phyloP scores from a whole-genome alignment of 1,140 invertebrate genomes.

The Drosophila nannoptera region DNA sequence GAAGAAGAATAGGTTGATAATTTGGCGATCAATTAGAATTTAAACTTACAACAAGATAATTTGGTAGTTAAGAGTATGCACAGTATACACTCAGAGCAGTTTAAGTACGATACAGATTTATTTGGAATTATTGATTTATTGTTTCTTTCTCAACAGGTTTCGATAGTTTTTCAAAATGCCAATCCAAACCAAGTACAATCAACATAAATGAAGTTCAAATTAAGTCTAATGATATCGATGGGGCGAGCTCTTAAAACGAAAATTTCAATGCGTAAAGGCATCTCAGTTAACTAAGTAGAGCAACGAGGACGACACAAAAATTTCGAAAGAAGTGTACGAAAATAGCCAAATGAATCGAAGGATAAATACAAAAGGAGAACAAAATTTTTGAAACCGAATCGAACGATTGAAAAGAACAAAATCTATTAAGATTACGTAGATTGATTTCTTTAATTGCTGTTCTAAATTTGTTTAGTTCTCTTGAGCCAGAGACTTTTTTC shows the following conservation, averaged over 20 bases:
- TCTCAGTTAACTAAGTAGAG: slow-evolving; percentile 30
- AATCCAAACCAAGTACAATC: slow-evolving; percentile 52
- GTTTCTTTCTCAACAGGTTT: slow-evolving; percentile 48
- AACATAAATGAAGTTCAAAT: slow-evolving; percentile 18
- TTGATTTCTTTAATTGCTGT: slow-evolving; percentile 40
- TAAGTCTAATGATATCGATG: slow-evolving; percentile 52
- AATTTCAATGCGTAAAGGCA: slow-evolving; percentile 5
- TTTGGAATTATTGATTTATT: neutral
- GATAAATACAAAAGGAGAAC: slow-evolving; percentile 62
- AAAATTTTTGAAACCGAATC: slow-evolving; percentile 53
- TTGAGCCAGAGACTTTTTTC: slow-evolving; percentile 34
- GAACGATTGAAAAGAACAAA: slow-evolving; percentile 32
- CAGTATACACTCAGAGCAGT: slow-evolving; percentile 72
- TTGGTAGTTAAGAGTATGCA: slow-evolving; percentile 68
- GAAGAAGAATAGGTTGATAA: slow-evolving; percentile 69
- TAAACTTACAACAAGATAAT: slow-evolving; percentile 74
- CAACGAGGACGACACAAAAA: slow-evolving; percentile 52
- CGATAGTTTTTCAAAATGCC: slow-evolving; percentile 68
- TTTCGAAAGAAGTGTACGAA: slow-evolving; percentile 33
- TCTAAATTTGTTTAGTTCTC: slow-evolving; percentile 64
- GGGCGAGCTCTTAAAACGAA: slow-evolving; percentile 44
- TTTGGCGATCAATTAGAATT: slow-evolving; percentile 67
- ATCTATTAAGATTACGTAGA: slow-evolving; percentile 47
- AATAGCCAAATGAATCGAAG: slow-evolving; percentile 42
- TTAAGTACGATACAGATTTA: slow-evolving; percentile 64